Evolutionary conservation across 2,113 vertebrate species (phyloP), one percentile per base, ranked within the genome.

Genomic region (Danio rerio): DNA sequence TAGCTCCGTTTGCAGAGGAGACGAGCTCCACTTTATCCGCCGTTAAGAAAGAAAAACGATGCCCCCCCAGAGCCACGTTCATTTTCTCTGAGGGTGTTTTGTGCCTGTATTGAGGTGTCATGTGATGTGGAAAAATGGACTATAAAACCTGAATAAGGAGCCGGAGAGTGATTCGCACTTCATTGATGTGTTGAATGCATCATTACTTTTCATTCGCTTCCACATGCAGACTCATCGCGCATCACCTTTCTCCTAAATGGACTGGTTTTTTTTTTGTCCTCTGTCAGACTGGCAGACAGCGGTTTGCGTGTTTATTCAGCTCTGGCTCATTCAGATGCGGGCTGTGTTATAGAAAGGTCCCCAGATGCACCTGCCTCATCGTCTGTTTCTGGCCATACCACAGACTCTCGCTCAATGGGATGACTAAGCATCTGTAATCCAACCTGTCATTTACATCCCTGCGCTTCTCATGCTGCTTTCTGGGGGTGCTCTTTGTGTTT

Each of bases 311-410:
- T 88, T 87, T 87, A 78, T 84, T 88, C 79, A 83, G 66, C 79
- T 80, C n/a, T 0, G 59, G 58, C 75, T 85, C 83, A 86, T 88
- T 88, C 61, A 87, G 83, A 86, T 85, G 71, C 77, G 18, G 15
- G 73, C 78, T 63, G 83, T 86, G 86, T 83, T 85, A 77, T 89
- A 85, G 85, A 85, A 87, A 85, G 86, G 80, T 86, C 84, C 83
- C 81, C 82, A 84, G 82, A 83, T 84, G 80, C 84, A 85, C 80
- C 78, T 86, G 81, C 62, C 74, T 85, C 31, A 31, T 31, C 71
- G 63, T 80, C 78, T 86, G 80, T 83, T 72, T 45, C 78, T 69
- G 68, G 43, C 45, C 71, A 84, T 84, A 72, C 55, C 68, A 55
- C 75, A 13, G 56, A 74, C 50, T 62, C 9, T 73, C 40, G 45